These are phyloP conservation scores for Idaea aversata DNA, from an alignment of 2,888 invertebrate genomes.

Conservation along the genomic window DNA sequence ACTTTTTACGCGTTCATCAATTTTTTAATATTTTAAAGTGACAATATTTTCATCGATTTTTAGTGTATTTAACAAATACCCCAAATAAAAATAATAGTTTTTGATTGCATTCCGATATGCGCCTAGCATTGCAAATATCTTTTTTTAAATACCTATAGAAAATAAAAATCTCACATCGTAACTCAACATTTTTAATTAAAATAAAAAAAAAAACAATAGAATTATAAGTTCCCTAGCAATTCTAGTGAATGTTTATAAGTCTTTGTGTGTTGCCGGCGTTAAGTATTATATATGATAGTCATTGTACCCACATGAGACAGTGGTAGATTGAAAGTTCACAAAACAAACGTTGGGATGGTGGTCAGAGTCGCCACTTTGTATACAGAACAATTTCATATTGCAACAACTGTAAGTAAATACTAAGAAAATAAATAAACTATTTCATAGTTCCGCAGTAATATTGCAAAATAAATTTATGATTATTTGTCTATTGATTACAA, in stretches of 20 bases:
- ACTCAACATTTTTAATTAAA: too few relatives aligned
- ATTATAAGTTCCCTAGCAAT: slow-evolving; percentile 2
- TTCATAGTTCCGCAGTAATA: too few relatives aligned
- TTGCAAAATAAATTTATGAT: too few relatives aligned
- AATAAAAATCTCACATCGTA: not conserved
- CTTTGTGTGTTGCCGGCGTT: slow-evolving; percentile 7
- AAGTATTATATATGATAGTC: slow-evolving; percentile 12
- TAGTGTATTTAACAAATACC: too few relatives aligned
- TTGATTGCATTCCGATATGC: too few relatives aligned
- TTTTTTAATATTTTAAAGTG: too few relatives aligned
- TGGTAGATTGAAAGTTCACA: not conserved
- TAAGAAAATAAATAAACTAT: not conserved
- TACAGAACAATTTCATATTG: not conserved
- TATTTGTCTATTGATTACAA: too few relatives aligned
- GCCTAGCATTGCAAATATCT: too few relatives aligned
- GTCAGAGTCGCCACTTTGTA: not conserved
- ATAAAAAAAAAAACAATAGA: not conserved
- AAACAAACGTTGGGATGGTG: not conserved
- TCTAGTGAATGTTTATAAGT: slow-evolving; percentile 15
- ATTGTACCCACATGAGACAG: slow-evolving; percentile 14
- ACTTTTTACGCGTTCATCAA: too few relatives aligned
- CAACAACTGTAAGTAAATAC: not conserved
- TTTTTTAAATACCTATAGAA: not conserved
- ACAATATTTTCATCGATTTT: too few relatives aligned
- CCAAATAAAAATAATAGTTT: too few relatives aligned